These are phyloP conservation scores for Hipposideros larvatus DNA, from an alignment of 2,797 vertebrate species.

Conservation along the genomic window DNA sequence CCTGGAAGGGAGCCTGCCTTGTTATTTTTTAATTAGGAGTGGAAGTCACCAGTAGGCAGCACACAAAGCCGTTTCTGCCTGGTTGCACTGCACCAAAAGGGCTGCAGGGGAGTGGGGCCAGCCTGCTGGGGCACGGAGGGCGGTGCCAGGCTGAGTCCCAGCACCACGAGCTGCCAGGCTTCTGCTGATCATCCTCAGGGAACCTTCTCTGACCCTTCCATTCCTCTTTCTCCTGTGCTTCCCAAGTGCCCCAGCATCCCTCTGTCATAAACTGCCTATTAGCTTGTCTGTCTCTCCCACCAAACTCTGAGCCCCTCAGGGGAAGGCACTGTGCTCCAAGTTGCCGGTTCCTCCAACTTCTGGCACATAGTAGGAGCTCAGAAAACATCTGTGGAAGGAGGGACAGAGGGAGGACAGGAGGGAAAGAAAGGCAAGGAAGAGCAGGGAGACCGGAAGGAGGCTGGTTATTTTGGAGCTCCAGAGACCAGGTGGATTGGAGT, in stretches of 20 bases:
- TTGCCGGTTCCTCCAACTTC: neutral
- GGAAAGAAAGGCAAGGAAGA: neutral
- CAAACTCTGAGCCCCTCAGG: neutral
- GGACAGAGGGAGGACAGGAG: neutral
- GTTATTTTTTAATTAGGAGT: constrained; percentile 79
- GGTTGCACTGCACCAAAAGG: constrained; percentile 30
- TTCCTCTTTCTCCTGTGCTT: neutral
- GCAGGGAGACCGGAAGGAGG: neutral
- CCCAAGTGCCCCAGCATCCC: neutral
- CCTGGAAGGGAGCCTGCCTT: constrained; percentile 61
- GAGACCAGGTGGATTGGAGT: neutral
- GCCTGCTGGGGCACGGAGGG: neutral
- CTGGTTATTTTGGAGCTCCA: neutral
- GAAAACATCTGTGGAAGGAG: neutral
- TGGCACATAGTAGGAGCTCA: neutral
- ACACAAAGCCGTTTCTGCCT: constrained; percentile 44
- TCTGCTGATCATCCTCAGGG: neutral
- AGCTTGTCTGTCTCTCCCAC: neutral
- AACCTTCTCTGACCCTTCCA: neutral
- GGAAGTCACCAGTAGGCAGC: constrained; percentile 57
- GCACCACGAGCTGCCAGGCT: rapidly evolving
- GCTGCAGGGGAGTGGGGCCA: neutral
- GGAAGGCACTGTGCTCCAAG: neutral
- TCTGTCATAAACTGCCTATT: neutral
- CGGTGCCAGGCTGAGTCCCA: neutral